Evolutionary conservation across 2,888 invertebrate species (phyloP).

Genomic region (Thereva unica): DNA sequence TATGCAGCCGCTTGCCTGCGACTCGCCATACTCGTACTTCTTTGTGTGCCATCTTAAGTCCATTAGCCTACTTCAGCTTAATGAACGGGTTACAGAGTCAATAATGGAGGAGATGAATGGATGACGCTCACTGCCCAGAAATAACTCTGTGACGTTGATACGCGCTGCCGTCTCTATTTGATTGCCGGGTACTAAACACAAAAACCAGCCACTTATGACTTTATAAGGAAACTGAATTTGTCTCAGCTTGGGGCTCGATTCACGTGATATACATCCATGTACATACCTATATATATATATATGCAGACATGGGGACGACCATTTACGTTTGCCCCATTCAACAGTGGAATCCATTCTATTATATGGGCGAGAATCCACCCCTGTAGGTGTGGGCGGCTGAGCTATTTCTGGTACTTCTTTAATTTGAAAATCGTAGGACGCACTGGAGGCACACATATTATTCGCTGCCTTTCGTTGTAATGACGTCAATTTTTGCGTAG

Average conservation of each 20-base stretch:
- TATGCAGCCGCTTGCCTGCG: too few species aligned
- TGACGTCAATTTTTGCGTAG: too few species aligned
- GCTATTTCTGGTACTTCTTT: too few species aligned
- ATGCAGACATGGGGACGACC: too few species aligned
- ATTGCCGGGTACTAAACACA: background rate
- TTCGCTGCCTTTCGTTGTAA: too few species aligned
- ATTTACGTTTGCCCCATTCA: too few species aligned
- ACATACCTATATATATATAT: too few species aligned
- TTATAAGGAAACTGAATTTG: conserved; percentile 8
- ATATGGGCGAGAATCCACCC: too few species aligned
- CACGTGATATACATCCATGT: conserved; percentile 3
- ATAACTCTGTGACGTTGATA: conserved; percentile 31
- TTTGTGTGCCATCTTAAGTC: conserved; percentile 8
- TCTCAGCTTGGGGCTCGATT: conserved; percentile 10
- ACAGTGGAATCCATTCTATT: too few species aligned
- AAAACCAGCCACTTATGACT: conserved; percentile 6
- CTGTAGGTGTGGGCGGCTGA: too few species aligned
- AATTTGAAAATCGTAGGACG: too few species aligned
- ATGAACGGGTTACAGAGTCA: conserved; percentile 31
- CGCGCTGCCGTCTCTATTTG: conserved; percentile 14
- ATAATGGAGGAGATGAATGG: conserved; percentile 30
- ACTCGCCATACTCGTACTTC: background rate
- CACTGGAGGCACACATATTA: too few species aligned
- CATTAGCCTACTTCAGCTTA: conserved; percentile 18
- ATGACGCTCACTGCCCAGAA: conserved; percentile 25